Conservation (phyloP, 92 coral and sea anemone genomes). For the Actinernus sp. region DNA sequence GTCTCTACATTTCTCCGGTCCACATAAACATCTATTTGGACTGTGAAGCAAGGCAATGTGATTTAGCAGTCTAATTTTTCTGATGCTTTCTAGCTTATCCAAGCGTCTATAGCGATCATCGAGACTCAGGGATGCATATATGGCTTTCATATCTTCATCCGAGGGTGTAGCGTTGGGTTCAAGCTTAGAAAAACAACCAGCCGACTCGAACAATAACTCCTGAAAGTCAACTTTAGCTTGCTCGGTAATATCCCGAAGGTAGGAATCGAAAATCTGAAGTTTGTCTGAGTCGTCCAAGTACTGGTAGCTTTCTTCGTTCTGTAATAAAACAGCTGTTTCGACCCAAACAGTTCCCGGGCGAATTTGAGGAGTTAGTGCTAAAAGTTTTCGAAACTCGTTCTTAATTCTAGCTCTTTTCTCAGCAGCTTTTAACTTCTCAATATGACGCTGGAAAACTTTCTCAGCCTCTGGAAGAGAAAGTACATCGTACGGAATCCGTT, state of each 20-base stretch:
- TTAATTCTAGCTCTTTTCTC: constrained; percentile 89
- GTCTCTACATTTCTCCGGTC: constrained; percentile 96
- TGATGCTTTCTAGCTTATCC: constrained; percentile 83
- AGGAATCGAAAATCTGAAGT: constrained; percentile 78
- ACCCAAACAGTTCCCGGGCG: constrained; percentile 96
- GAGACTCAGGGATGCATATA: constrained; percentile 74
- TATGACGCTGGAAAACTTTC: constrained; percentile 77
- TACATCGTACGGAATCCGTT: constrained; percentile 88
- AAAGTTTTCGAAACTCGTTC: constrained; percentile 89
- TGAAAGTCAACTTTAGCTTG: constrained; percentile 95
- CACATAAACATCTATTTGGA: constrained; percentile 90
- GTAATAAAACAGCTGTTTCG: constrained; percentile 78
- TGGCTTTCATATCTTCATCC: constrained; percentile 84
- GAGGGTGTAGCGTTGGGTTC: constrained; percentile 89
- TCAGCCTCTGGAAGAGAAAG: constrained; percentile 74
- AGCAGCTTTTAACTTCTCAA: constrained; percentile 89
- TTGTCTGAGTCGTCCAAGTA: constrained; percentile 86
- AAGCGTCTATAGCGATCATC: constrained; percentile 93
- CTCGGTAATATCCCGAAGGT: constrained; percentile 87
- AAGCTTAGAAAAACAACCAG: constrained; percentile 86
- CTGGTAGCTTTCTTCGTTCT: constrained; percentile 96
- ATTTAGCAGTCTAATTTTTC: constrained; percentile 85
- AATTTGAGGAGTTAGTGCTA: constrained; percentile 95
- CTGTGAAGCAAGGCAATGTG: constrained; percentile 98
- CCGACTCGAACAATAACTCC: constrained; percentile 96